Percentiles rank a stretch among this genome's conserved stretches.
phyloP scores from a whole-genome alignment of 2,113 vertebrate genomes.

The Andinoacara biseriatus region DNA sequence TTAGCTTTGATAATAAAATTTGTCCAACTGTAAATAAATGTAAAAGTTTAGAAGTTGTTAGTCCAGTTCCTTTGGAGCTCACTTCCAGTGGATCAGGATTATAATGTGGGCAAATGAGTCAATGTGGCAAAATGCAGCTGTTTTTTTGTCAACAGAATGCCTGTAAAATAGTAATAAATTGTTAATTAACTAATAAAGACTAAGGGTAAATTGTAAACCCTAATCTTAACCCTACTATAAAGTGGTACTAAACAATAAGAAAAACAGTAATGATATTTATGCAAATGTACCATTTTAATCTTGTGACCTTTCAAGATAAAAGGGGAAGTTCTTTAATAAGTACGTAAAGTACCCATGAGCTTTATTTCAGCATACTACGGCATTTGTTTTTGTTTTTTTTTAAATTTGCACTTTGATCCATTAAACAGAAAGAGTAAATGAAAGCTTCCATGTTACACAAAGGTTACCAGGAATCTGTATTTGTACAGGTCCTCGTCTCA shows the following conservation, averaged over 20 bases:
- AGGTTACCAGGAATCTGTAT: neutral
- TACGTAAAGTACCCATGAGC: neutral
- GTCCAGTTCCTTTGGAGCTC: neutral
- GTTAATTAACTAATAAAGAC: neutral
- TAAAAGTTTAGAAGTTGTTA: neutral
- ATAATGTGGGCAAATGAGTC: neutral
- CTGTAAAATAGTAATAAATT: neutral
- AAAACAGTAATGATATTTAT: neutral
- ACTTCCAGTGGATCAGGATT: no score
- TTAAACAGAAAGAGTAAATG: constrained; percentile 1
- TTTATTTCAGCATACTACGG: neutral
- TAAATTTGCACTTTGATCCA: neutral
- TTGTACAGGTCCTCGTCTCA: neutral
- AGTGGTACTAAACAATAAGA: neutral
- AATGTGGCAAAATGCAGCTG: neutral
- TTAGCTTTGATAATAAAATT: neutral
- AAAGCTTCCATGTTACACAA: neutral
- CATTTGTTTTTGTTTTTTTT: neutral
- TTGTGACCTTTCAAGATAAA: neutral
- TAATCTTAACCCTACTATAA: neutral
- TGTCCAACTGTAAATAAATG: neutral
- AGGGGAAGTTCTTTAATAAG: neutral
- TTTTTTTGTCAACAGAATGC: neutral
- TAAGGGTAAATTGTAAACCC: neutral
- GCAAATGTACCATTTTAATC: neutral